Evolutionary conservation across 2,113 vertebrate species (phyloP).

Genomic region (Helogale parvula): DNA sequence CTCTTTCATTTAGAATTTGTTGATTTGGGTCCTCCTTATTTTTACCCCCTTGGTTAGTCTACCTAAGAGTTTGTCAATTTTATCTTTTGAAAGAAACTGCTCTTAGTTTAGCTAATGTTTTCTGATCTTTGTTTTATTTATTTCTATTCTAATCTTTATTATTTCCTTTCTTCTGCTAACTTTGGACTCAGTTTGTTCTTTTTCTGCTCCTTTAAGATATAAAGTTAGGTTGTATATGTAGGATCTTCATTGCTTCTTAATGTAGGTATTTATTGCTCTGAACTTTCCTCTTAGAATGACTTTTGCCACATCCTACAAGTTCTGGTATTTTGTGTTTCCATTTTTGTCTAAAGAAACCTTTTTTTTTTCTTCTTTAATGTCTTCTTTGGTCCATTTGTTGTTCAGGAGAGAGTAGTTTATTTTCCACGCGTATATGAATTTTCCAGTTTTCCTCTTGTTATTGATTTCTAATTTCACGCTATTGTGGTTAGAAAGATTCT

Average conservation of each 20-base stretch:
- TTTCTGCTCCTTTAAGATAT: neutral
- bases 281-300: neutral
- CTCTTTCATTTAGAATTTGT: neutral
- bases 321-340: neutral
- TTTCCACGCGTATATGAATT: neutral
- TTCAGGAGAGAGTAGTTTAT: neutral
- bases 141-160: neutral
- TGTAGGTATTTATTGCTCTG: neutral
- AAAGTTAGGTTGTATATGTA: neutral
- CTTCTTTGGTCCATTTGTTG: neutral
- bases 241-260: neutral
- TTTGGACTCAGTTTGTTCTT: neutral
- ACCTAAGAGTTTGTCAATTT: neutral
- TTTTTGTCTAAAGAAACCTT: neutral
- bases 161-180: neutral
- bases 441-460: neutral
- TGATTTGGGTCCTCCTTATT: neutral
- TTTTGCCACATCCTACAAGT: neutral
- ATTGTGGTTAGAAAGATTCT: neutral
- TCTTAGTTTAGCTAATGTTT: neutral
- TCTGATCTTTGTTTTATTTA: neutral
- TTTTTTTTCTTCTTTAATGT: neutral
- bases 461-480: neutral
- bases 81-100: neutral
- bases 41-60: neutral